Percentiles rank a stretch among this genome's conserved stretches.
Conservation (phyloP, 2,888 invertebrate genomes). For the Gisinianus flammeolus region DNA sequence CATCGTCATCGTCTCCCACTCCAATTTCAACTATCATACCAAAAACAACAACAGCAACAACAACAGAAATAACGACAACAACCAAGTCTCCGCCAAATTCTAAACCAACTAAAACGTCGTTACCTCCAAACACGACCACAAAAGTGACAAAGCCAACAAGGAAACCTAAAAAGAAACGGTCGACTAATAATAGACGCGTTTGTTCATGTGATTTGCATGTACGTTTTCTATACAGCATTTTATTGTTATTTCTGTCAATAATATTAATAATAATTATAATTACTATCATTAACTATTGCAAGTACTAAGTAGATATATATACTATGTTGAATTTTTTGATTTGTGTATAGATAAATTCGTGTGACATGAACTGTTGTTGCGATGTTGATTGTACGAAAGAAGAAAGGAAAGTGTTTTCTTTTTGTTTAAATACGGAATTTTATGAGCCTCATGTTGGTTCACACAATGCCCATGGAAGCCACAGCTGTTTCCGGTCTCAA, state of each 20-base stretch:
- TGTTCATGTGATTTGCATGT: conserved; percentile 69
- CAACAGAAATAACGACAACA: conserved; percentile 43
- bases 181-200: conserved; percentile 52
- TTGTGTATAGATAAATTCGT: conserved; percentile 64
- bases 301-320: neutral
- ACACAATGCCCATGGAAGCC: conserved; percentile 55
- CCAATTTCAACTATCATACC: conserved; percentile 11
- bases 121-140: conserved; percentile 41
- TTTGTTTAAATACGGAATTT: conserved; percentile 64
- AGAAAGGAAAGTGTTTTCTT: conserved; percentile 69
- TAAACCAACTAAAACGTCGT: conserved; percentile 33
- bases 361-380: conserved; percentile 86
- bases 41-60: conserved; percentile 26
- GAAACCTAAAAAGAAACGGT: neutral
- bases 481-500: conserved; percentile 67
- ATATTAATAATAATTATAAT: neutral
- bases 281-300: neutral
- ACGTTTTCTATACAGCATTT: conserved; percentile 50
- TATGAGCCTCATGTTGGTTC: conserved; percentile 24
- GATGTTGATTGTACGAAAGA: conserved; percentile 73
- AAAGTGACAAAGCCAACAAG: conserved; percentile 20
- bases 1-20: neutral
- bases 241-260: neutral
- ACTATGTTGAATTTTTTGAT: neutral
- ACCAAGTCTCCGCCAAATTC: conserved; percentile 43